Evolutionary conservation across 2,888 invertebrate genomes (phyloP).

Genomic region (Pammene aurita): DNA sequence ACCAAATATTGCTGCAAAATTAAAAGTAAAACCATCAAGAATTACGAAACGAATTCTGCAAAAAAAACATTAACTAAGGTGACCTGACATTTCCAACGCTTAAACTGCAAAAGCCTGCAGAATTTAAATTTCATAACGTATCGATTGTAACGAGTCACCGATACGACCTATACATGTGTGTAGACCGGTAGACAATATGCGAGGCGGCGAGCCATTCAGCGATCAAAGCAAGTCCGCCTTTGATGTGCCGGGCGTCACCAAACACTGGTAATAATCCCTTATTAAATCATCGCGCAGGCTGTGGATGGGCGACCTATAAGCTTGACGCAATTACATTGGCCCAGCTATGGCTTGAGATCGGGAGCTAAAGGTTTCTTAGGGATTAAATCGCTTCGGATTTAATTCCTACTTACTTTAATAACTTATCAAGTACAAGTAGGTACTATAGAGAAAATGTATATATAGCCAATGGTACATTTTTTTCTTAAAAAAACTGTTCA

Average conservation of each 20-base stretch:
- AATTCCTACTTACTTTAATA: too few species aligned
- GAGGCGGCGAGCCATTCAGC: conserved; percentile 57
- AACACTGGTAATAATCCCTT: conserved; percentile 35
- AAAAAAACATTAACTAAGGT: not conserved
- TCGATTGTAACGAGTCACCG: conserved; percentile 15
- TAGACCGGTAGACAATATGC: conserved; percentile 51
- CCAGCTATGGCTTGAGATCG: not conserved
- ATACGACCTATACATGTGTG: conserved; percentile 1
- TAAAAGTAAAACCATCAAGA: too few species aligned
- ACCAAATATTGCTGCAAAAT: too few species aligned
- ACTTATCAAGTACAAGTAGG: too few species aligned
- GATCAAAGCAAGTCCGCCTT: conserved; percentile 67
- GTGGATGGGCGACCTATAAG: conserved; percentile 21
- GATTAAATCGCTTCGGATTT: too few species aligned
- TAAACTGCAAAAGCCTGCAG: conserved; percentile 1
- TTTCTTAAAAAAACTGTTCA: too few species aligned
- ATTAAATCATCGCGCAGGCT: conserved; percentile 33
- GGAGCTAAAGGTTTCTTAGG: too few species aligned
- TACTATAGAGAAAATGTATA: too few species aligned
- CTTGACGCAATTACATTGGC: not conserved
- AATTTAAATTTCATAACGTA: conserved; percentile 24
- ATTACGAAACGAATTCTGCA: too few species aligned
- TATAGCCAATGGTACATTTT: too few species aligned
- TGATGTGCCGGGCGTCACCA: conserved; percentile 60
- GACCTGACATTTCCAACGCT: conserved; percentile 1